These are phyloP conservation scores for Trichechus manatus DNA, from an alignment of 2,113 vertebrate genomes.

Conservation along the genomic window DNA sequence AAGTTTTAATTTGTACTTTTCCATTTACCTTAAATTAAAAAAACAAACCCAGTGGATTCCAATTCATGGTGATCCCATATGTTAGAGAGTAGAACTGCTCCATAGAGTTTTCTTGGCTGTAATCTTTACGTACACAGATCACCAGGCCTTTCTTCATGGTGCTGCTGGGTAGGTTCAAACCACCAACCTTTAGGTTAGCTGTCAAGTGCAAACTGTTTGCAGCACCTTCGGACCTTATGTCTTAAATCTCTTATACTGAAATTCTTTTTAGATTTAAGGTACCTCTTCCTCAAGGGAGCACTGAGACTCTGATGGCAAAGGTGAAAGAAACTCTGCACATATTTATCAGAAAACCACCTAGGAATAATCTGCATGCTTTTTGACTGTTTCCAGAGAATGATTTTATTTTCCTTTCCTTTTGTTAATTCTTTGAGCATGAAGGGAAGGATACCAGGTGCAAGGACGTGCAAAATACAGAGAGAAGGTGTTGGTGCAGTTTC, in stretches of 20 bases:
- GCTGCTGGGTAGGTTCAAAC: background rate
- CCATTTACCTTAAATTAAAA: background rate
- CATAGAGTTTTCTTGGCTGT: background rate
- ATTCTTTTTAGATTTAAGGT: background rate
- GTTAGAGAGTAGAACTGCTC: background rate
- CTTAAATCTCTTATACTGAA: background rate
- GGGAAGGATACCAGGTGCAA: background rate
- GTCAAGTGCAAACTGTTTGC: background rate
- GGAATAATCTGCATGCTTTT: background rate
- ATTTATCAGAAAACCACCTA: background rate
- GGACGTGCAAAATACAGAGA: background rate
- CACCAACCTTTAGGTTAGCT: background rate
- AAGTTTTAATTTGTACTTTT: conserved; percentile 14
- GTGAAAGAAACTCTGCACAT: background rate
- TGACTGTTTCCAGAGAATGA: background rate
- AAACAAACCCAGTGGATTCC: background rate
- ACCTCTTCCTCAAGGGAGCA: background rate
- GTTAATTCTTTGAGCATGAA: background rate
- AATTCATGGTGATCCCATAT: background rate
- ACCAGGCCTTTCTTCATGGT: background rate
- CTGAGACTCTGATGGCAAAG: background rate
- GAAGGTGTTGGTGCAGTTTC: background rate
- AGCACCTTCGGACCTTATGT: background rate
- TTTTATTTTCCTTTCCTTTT: background rate
- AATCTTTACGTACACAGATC: background rate